phyloP scores from a whole-genome alignment of 2,113 vertebrate genomes.

The Fukomys damarensis region DNA sequence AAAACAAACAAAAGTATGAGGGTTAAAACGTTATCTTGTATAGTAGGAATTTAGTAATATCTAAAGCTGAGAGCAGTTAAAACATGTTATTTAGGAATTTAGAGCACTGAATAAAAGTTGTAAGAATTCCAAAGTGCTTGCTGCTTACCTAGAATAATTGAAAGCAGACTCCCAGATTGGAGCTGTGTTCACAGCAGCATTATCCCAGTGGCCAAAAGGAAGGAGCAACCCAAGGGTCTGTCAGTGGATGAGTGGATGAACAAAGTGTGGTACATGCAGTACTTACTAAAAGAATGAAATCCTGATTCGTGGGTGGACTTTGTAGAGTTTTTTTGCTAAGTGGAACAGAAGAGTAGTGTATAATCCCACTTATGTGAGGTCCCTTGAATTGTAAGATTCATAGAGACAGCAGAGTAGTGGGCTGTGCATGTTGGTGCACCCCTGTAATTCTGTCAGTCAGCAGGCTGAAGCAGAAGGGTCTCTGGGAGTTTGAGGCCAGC shows the following conservation, averaged over 20 bases:
- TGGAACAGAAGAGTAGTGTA: not conserved
- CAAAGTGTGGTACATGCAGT: too few species aligned
- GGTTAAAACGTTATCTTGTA: not conserved
- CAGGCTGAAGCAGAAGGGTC: not conserved
- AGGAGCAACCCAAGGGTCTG: not conserved
- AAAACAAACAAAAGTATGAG: not conserved
- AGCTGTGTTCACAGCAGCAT: not conserved
- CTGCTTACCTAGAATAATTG: not conserved
- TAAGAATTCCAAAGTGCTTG: not conserved
- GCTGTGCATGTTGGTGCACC: not conserved
- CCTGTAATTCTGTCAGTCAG: not conserved
- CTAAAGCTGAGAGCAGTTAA: not conserved
- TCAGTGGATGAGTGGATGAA: not conserved
- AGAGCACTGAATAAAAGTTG: not conserved
- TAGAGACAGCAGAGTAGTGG: not conserved
- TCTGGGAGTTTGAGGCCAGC: not conserved
- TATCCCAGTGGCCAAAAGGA: too few species aligned
- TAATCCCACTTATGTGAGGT: not conserved
- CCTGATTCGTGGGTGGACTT: not conserved
- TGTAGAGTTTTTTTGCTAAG: not conserved
- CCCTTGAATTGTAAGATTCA: not conserved
- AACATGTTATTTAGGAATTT: constrained; percentile 6
- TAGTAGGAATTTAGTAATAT: not conserved
- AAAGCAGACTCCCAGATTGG: not conserved
- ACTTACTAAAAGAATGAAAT: not conserved